Evolutionary conservation across 2,888 invertebrate species (phyloP), one percentile per base, ranked within the genome.

Genomic region (Phengaris arion): DNA sequence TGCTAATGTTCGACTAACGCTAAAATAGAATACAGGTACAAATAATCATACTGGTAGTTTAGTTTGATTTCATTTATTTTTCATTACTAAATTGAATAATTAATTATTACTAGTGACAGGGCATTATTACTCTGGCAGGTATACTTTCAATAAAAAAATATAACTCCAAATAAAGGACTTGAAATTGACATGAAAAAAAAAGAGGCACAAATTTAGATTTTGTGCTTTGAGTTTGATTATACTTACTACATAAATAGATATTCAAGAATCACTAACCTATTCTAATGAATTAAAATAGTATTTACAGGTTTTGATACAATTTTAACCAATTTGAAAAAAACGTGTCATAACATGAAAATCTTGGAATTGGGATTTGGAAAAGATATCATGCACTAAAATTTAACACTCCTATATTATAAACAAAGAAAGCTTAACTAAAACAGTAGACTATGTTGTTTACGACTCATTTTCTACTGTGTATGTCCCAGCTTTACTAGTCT

Each of bases 401-500:
- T 64, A 64, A 64, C 64, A 64, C 35, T 64, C 13, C 64, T 45
- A 64, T 35, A 35, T 35, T 45, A 64, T 64, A 64, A 64, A 64
- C 64, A 57, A 75, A 51, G 48, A 70, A 75, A 68, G 13, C 68
- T 57, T 57, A 70, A 70, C 22, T 69, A 70, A 75, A 75, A 22
- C 15, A 70, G 35, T 70, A 75, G 22, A 35, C 0, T 51, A 69
- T 9, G 35, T 54, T 10, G 72, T 79, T 80, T 88, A 89, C 75
- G 88, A 85, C 82, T 90, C 89, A 7, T 86, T 87, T 79, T 92
- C 91, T 74, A 86, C 87, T 12, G 89, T 81, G 79, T 86, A 90
- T 64, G 89, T 86, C 48, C 88, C 85, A 13, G 85, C 86, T 85
- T 91, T 92, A 81, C 90, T 91, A 8, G 89, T 90, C 92, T 92